Base-by-base conservation (phyloP, 2,888 invertebrate genomes). In the Vanessa cardui region DNA sequence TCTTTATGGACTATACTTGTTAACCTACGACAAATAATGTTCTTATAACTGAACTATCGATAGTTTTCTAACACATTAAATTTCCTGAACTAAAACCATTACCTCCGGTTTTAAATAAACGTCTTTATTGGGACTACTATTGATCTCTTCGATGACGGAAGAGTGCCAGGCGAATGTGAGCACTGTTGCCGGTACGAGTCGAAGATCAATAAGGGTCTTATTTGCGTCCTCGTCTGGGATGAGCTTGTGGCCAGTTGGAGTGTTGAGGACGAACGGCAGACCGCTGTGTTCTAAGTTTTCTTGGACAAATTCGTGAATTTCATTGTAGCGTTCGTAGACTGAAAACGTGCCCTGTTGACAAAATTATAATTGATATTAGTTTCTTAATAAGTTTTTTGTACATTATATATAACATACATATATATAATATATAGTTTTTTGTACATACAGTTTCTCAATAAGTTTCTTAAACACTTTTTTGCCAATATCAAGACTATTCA, bases 171-270 rank as follows among this genome's bases (percentile, higher is more conserved):
- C 94, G 86, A 98, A 97, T 69, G 95, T 95, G 63, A 99, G 91
- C 77, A 98, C 93, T 52, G 96, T 95, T 5, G 98, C 96, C 50
- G 98, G 98, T 75, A 97, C 96, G 71, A 99, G 91, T 76, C 95
- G 94, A 61, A 96, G 93, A 80, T 98, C 97, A 0, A 95, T 94
- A 79, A 99, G 93, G 54, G 96, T 96, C 78, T 95, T 95, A 50
- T 96, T 95, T 49, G 94, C 93, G 74, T 96, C 96, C 26, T 94
- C 94, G 6, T 96, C 95, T 47, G 92, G 84, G 5, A 83, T 78
- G 20, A 96, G 85, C 75, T 94, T 95, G 69, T 94, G 94, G 0
- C 96, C 96, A 3, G 95, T 95, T 0, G 96, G 94, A 0, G 94
- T 93, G 66, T 93, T 93, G n/a, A 98, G 90, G 6, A 93, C 79